Conservation (phyloP, 2,888 invertebrate species). For the Smittia aterrima region DNA sequence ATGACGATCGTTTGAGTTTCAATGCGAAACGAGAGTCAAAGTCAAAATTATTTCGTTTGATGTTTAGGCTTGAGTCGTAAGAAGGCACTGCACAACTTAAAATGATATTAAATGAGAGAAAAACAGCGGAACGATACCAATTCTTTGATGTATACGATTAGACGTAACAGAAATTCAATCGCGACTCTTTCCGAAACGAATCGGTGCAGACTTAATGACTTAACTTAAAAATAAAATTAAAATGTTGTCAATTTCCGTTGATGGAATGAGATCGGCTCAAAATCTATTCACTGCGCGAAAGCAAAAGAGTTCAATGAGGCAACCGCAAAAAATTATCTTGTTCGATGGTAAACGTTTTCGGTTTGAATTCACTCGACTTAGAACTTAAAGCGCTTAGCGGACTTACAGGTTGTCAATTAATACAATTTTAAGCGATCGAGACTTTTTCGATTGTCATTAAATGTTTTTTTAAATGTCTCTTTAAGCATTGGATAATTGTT, state of each 20-base stretch:
- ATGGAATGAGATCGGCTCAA: too few relatives aligned
- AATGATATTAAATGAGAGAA: background rate
- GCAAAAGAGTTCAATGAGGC: too few relatives aligned
- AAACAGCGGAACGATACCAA: background rate
- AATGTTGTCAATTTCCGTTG: too few relatives aligned
- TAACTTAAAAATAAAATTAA: too few relatives aligned
- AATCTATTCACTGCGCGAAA: too few relatives aligned
- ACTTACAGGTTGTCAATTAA: constrained; percentile 20
- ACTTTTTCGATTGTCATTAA: background rate
- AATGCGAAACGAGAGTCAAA: too few relatives aligned
- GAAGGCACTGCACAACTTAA: background rate
- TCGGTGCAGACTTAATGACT: too few relatives aligned
- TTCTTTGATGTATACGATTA: constrained; percentile 18
- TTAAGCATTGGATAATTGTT: constrained; percentile 6
- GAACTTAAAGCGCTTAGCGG: constrained; percentile 16
- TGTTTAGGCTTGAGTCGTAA: too few relatives aligned
- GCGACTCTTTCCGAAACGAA: too few relatives aligned
- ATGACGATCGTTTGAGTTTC: too few relatives aligned
- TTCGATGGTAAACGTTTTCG: background rate
- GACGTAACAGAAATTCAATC: background rate
- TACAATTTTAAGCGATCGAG: background rate
- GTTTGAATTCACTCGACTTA: background rate
- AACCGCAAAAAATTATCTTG: too few relatives aligned
- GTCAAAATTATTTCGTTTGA: too few relatives aligned
- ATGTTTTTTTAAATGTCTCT: constrained; percentile 9